Conservation (phyloP, 1,140 invertebrate genomes). For the Paraescarpia echinospica region DNA sequence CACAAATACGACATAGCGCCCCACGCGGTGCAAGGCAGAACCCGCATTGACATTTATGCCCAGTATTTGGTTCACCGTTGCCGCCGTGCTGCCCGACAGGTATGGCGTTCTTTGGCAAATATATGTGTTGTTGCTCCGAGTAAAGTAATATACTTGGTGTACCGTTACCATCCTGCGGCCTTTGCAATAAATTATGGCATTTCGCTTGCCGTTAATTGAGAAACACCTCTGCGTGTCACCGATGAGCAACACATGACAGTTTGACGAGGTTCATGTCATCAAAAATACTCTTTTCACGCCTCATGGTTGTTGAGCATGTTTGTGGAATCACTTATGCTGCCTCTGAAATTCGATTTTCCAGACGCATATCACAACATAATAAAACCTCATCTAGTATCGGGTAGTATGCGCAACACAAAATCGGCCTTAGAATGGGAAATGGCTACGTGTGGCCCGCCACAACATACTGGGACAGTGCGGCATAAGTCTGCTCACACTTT, state of each 20-base stretch:
- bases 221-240: background rate
- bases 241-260: background rate
- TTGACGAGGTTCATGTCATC: background rate
- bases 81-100: background rate
- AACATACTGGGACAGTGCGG: too few relatives aligned
- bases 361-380: too few relatives aligned
- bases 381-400: too few relatives aligned
- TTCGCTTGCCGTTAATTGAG: background rate
- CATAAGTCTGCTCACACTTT: too few relatives aligned
- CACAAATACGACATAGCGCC: too few relatives aligned
- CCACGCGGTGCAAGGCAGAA: background rate
- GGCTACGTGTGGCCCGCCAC: too few relatives aligned
- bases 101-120: constrained; percentile 5
- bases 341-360: too few relatives aligned
- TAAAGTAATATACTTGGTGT: background rate
- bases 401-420: too few relatives aligned
- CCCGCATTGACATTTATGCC: background rate
- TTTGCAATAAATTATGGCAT: background rate
- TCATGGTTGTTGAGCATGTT: background rate
- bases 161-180: background rate
- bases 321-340: background rate
- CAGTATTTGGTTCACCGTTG: background rate
- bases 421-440: too few relatives aligned
- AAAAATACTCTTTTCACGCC: background rate
- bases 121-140: background rate